Base-by-base conservation (phyloP, 2,888 invertebrate genomes). In the Zygogramma bicolorata region DNA sequence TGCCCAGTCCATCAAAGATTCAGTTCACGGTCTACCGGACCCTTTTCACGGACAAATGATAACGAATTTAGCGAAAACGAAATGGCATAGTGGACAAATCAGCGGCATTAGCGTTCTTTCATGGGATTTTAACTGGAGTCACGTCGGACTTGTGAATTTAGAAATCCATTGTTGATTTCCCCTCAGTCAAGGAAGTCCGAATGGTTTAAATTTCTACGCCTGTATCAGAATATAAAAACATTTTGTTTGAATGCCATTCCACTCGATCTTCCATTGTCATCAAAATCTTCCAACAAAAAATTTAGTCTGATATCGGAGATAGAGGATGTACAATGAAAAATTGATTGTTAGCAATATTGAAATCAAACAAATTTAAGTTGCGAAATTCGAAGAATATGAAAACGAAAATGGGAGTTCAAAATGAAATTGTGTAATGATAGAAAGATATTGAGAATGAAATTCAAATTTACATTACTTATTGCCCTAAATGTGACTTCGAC, bases 21-120 rank as follows among this genome's bases (percentile, higher is more conserved):
- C 83, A 65, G 66, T 71, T 71, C 82, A 83, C 80, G 81, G 74
- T 70, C 70, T 65, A 71, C 71, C 53, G 74, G 81, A 75, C 82
- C 83, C 83, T 81, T 84, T 82, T 84, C 81, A 63, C 49, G 69
- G 69, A 62, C 57, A 69, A 69, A 84, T 84, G 84, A 84, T 85
- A 85, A 85, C 85, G 85, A 84, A 84, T 84, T 85, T 84, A 80
- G 76, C 79, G 81, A 84, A 85, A 85, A 65, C 63, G 85, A 85
- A 85, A 85, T 86, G 84, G 84, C 84, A 75, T 81, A 86, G 81
- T 86, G 86, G 85, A 85, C 86, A 84, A 85, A 86, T 85, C 84
- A 80, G 85, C 77, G 81, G 83, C 85, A 86, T 85, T 85, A 85
- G 83, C 84, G 82, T 83, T 85, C 84, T 83, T 85, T 82, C 70